Evolutionary conservation across 2,113 vertebrate species (phyloP), one percentile per base, ranked within the genome.

Genomic region (Pseudonaja textilis): DNA sequence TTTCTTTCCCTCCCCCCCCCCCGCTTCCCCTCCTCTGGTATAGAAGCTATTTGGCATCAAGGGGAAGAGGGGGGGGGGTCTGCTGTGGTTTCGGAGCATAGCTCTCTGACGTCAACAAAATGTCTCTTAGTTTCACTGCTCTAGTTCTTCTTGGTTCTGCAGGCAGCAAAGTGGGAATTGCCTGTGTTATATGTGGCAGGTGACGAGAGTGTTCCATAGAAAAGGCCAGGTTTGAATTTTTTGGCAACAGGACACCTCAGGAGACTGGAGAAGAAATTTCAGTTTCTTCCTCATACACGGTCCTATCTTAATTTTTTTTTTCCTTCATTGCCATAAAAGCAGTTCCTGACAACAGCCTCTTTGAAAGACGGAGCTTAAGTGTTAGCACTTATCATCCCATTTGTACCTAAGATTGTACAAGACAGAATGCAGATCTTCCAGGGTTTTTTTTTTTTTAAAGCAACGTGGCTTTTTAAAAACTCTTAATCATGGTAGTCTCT

Each of bases 51-150:
- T 91, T 95, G 96, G 94, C 97, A 93, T 94, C 90, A 1, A 86
- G 39, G 9, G 29, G 6, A 42, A 45, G n/a, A 92, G 26, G 56
- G 45, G 42, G 42, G 42, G 42, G 57, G 25, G 91, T 86, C 94
- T 74, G 56, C 56, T 93, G 93, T 89, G 95, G 92, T 93, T 93
- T 92, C 0, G n/a, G 94, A 52, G 94, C 96, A 94, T 42, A 3
- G 56, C 90, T 92, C 88, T 1, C 94, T 96, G 95, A 95, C 92
- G 94, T 97, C 89, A 95, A 95, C 95, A 93, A 92, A 95, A 89
- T 90, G 57, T 93, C 95, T 96, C 95, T 96, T 93, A 94, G 95
- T 95, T 95, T 96, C 96, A 94, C 94, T 55, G 8, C 93, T 61
- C 92, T 3, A 1, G 69, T 55, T 92, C 91, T 90, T 59, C 47